phyloP scores from a whole-genome alignment of 2,113 vertebrate species.

The Otocyon megalotis region DNA sequence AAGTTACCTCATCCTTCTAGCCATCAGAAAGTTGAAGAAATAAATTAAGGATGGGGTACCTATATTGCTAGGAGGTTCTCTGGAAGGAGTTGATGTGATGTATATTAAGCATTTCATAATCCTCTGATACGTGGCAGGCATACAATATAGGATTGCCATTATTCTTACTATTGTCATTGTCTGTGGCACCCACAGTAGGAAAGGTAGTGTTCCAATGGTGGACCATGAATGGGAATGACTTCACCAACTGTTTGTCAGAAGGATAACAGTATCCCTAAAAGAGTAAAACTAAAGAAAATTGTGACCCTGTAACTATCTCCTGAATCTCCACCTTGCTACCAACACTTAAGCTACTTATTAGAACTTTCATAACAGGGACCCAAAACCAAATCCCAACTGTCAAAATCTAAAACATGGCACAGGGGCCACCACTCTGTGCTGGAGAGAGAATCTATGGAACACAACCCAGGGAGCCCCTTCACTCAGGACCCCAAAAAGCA shows the following conservation, averaged over 20 bases:
- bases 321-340: neutral
- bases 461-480: neutral
- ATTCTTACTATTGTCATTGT: neutral
- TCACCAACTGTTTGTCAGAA: neutral
- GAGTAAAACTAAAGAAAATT: neutral
- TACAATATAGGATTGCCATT: neutral
- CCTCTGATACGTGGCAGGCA: neutral
- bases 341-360: neutral
- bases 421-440: neutral
- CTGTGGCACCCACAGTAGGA: neutral
- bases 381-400: neutral
- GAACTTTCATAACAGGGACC: neutral
- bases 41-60: neutral
- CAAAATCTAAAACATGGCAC: neutral
- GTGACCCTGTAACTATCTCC: neutral
- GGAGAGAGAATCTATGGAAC: neutral
- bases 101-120: neutral
- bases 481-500: neutral
- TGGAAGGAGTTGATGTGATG: neutral
- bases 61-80: neutral
- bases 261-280: neutral
- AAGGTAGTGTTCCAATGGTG: neutral
- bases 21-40: neutral
- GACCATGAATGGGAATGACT: neutral
- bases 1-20: neutral